phyloP scores from a whole-genome alignment of 1,140 invertebrate species.

The Branchinecta lindahli region DNA sequence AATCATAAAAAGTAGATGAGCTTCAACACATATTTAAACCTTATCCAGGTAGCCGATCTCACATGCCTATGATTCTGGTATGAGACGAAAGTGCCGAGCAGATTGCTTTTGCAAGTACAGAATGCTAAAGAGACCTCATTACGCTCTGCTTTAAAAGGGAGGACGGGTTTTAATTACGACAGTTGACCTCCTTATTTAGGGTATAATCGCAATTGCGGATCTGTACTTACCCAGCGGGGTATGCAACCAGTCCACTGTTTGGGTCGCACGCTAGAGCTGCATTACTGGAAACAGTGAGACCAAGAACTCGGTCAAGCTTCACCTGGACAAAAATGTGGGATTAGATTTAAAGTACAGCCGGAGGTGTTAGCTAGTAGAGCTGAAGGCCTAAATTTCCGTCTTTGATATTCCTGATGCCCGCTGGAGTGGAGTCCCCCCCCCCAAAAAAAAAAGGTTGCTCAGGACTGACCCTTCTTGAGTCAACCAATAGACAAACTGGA shows the following conservation, averaged over 20 bases:
- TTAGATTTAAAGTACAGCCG: slow-evolving; percentile 11
- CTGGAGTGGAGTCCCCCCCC: background rate
- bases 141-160: too few species aligned
- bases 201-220: too few species aligned
- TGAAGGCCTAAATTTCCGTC: background rate
- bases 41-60: too few species aligned
- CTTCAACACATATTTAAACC: too few species aligned
- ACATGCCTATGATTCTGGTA: too few species aligned
- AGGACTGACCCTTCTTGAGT: background rate
- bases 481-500: too few species aligned
- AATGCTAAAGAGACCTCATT: too few species aligned
- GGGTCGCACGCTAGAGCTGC: slow-evolving; percentile 75
- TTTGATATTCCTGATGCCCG: background rate
- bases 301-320: slow-evolving; percentile 79
- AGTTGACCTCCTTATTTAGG: too few species aligned
- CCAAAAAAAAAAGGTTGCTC: background rate
- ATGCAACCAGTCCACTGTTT: slow-evolving; percentile 68
- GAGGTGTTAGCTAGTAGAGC: slow-evolving; percentile 10
- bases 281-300: slow-evolving; percentile 78
- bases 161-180: too few species aligned
- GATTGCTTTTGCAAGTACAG: too few species aligned
- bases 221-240: slow-evolving; percentile 78
- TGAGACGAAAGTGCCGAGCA: too few species aligned
- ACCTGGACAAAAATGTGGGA: slow-evolving; percentile 49
- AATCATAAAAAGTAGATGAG: too few species aligned